Evolutionary conservation across 2,113 vertebrate genomes (phyloP).

Genomic region (Protomyctophum bolini): DNA sequence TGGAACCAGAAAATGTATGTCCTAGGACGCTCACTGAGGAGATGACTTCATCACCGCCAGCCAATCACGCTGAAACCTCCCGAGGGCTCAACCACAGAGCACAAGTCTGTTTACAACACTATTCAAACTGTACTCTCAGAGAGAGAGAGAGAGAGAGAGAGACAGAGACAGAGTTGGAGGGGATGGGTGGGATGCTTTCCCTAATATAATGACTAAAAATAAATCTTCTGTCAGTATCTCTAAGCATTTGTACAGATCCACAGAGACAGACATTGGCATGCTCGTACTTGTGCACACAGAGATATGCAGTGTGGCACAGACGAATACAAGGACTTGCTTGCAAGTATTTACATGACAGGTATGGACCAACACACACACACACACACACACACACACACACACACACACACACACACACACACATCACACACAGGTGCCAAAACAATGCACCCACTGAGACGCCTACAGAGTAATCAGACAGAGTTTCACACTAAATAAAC

Average conservation of each 20-base stretch:
- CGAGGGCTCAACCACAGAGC: constrained; percentile 24
- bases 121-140: no score
- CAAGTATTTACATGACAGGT: background rate
- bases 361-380: background rate
- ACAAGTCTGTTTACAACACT: no score
- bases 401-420: background rate
- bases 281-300: no score
- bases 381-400: background rate
- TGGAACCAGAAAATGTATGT: no score
- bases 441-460: no score
- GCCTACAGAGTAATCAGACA: no score
- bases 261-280: no score
- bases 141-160: no score
- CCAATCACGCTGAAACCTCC: background rate
- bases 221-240: background rate
- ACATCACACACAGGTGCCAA: background rate
- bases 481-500: no score
- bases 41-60: constrained; percentile 3
- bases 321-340: background rate
- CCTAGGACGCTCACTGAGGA: background rate
- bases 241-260: no score
- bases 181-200: constrained; percentile 4
- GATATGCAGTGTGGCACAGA: background rate
- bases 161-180: background rate
- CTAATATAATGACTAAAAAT: constrained; percentile 8